Conservation (phyloP, 2,797 vertebrate species). For the Falco cherrug region DNA sequence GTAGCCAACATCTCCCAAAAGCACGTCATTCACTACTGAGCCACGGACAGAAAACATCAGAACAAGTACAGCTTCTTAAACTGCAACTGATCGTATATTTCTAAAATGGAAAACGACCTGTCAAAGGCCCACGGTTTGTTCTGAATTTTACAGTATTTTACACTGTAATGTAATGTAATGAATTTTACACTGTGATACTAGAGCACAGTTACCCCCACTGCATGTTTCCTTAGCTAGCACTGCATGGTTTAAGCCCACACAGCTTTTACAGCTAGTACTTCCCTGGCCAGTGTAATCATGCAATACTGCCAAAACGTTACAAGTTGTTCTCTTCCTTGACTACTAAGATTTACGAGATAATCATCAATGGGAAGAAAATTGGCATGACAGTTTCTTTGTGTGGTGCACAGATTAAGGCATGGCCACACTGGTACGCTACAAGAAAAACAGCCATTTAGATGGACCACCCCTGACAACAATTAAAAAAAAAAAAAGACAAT, state of each 20-base stretch:
- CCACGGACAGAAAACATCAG: neutral
- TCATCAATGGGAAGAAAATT: neutral
- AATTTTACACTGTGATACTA: neutral
- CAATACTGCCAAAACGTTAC: neutral
- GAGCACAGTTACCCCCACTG: slow-evolving; percentile 13
- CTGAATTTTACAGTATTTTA: neutral
- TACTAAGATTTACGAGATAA: neutral
- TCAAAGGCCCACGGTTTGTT: neutral
- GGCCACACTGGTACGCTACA: neutral
- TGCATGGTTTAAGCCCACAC: neutral
- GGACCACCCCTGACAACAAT: neutral
- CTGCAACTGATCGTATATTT: neutral
- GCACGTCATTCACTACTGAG: neutral
- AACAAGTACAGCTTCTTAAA: neutral
- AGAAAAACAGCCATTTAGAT: neutral
- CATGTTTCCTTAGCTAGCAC: neutral
- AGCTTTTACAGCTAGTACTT: slow-evolving; percentile 6
- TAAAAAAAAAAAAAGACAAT: neutral
- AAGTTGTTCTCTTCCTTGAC: neutral
- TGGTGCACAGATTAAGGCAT: neutral
- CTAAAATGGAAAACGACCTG: slow-evolving; percentile 30
- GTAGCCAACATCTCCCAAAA: neutral
- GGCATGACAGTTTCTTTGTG: neutral
- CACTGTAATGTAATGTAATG: neutral
- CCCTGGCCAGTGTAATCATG: neutral